Conservation (phyloP, 1,140 invertebrate species). For the Nebria ingens region DNA sequence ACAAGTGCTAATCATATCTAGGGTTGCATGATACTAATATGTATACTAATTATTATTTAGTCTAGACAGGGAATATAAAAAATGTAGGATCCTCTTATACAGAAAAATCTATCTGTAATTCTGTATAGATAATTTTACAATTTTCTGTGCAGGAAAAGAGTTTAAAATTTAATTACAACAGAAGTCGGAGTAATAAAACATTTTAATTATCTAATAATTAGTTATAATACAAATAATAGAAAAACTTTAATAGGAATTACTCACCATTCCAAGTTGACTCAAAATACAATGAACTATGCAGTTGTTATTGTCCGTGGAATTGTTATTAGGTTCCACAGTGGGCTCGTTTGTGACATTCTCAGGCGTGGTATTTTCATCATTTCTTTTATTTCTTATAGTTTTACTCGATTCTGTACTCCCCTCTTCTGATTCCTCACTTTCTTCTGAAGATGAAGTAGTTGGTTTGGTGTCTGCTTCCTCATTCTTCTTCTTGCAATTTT, state of each 20-base stretch:
- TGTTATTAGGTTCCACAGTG: conserved; percentile 1
- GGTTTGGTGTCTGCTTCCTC: neutral
- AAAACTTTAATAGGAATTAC: conserved; percentile 6
- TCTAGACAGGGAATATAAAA: no score
- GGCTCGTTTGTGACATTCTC: conserved; percentile 11
- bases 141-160: no score
- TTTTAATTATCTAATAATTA: neutral
- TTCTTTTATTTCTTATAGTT: conserved; percentile 7
- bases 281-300: conserved; percentile 22
- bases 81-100: no score
- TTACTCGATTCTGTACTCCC: neutral
- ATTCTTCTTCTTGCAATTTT: conserved; percentile 16
- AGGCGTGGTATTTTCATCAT: conserved; percentile 11
- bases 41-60: no score
- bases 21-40: no score
- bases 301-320: conserved; percentile 13
- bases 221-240: no score
- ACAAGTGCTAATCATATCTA: no score
- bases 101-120: no score
- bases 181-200: neutral
- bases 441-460: conserved; percentile 10
- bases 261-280: conserved; percentile 14
- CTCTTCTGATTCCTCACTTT: conserved; percentile 11
- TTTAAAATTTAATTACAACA: no score
- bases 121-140: no score